Conservation (phyloP, 2,888 invertebrate species). For the Cryptocephalus moraei region DNA sequence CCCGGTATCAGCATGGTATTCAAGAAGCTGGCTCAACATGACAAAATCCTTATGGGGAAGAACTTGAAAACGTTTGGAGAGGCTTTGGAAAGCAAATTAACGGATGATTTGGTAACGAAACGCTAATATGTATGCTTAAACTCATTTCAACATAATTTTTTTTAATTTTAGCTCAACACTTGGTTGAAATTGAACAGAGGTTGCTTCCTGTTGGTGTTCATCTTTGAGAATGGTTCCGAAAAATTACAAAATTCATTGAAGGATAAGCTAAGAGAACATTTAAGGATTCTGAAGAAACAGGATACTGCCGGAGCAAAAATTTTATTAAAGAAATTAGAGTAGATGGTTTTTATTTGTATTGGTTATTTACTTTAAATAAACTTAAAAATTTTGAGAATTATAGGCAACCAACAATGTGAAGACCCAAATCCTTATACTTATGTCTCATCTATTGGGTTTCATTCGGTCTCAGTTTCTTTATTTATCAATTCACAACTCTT, state of each 20-base stretch:
- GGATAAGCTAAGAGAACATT: conserved; percentile 40
- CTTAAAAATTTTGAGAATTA: too few species aligned
- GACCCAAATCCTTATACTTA: too few species aligned
- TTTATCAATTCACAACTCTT: too few species aligned
- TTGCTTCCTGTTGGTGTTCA: conserved; percentile 60
- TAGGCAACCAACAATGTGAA: too few species aligned
- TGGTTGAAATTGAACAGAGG: conserved; percentile 68
- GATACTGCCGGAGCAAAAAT: conserved; percentile 52
- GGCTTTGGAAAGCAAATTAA: conserved; percentile 43
- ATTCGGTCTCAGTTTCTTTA: too few species aligned
- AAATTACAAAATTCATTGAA: conserved; percentile 39
- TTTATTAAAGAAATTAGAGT: conserved; percentile 34
- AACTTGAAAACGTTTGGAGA: conserved; percentile 47
- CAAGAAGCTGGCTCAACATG: conserved; percentile 62
- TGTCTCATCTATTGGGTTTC: too few species aligned
- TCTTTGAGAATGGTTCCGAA: conserved; percentile 52
- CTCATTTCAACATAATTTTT: not conserved
- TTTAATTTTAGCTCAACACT: conserved; percentile 43
- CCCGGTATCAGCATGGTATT: conserved; percentile 65
- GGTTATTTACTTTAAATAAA: too few species aligned
- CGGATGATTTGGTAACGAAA: conserved; percentile 42
- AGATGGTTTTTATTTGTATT: too few species aligned
- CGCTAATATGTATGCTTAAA: too few species aligned
- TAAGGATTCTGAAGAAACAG: conserved; percentile 43
- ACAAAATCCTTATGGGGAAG: conserved; percentile 41